These are phyloP conservation scores for Caenorhabditis uteleia DNA, from an alignment of 2,888 invertebrate species.

Conservation along the genomic window DNA sequence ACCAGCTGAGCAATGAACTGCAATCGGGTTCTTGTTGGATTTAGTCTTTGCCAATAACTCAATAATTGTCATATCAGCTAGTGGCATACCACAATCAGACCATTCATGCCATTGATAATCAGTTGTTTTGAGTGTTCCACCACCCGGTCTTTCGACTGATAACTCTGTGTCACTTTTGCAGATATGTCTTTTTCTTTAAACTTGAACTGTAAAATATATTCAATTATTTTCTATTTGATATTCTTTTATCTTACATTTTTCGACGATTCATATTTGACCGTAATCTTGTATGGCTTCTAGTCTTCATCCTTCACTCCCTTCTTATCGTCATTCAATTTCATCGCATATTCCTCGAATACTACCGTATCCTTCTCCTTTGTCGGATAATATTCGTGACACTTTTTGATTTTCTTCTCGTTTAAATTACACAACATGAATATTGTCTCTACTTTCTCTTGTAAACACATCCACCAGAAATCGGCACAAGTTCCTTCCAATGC, in stretches of 20 bases:
- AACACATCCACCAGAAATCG: slow-evolving; percentile 49
- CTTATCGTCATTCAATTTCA: slow-evolving; percentile 27
- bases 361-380: slow-evolving; percentile 22
- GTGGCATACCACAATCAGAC: slow-evolving; percentile 47
- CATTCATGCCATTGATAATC: slow-evolving; percentile 52
- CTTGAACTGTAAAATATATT: no score
- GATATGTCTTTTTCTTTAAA: slow-evolving; percentile 11
- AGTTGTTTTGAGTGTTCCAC: slow-evolving; percentile 10
- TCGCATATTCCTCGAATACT: slow-evolving; percentile 22
- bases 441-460: slow-evolving; percentile 41
- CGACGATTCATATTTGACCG: slow-evolving; percentile 18
- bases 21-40: slow-evolving; percentile 38
- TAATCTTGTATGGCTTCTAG: slow-evolving; percentile 19
- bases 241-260: neutral
- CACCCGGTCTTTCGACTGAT: slow-evolving; percentile 15
- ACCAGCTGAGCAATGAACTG: slow-evolving; percentile 51
- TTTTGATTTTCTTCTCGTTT: slow-evolving; percentile 39
- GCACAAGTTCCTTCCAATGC: slow-evolving; percentile 46
- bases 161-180: slow-evolving; percentile 30
- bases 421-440: slow-evolving; percentile 51
- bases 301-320: slow-evolving; percentile 21
- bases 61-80: slow-evolving; percentile 35
- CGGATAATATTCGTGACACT: slow-evolving; percentile 43
- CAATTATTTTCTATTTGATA: neutral
- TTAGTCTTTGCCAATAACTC: slow-evolving; percentile 30